Base-by-base conservation (phyloP, 92 coral and sea anemone genomes). In the Palythoa grandiflora region DNA sequence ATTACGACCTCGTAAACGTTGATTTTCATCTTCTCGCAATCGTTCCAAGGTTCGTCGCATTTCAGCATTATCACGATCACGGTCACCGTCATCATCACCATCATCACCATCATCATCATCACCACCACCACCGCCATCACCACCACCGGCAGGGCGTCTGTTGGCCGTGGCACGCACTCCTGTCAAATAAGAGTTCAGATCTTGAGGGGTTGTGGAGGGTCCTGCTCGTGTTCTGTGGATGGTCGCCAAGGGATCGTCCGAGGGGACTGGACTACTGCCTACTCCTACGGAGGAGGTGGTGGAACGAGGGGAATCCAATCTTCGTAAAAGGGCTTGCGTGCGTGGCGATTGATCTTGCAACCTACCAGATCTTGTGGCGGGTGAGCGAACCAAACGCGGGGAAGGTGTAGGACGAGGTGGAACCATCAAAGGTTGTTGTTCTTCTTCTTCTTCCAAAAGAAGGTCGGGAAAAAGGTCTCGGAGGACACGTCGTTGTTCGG, bases 361-460 rank as follows among this genome's bases (percentile, higher is more conserved):
- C 71, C 19, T 65, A 3, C 17, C 17, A 0, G 35, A 3, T 12
- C 19, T 10, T 12, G 71, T 65, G 16, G 17, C 9, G 5, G 19
- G 17, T 4, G 71, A 65, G 0, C 71, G 71, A 8, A 21, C 75
- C 75, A 21, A 35, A 28, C 1, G 75, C 75, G 75, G 39, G 44
- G 75, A 70, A 28, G 75, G 40, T 70, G 75, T 19, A 70, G 75
- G 78, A 74, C 54, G 78, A 47, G 78, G 48, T 3, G 78, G 75
- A 70, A 70, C 38, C 53, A 15, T 76, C 63, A 76, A 53, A n/a
- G 63, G 81, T 5, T 53, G 8, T 16, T 51, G 59, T 77, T 77
- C 39, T 17, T 75, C 79, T 77, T 77, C 39, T 17, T 75, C 79
- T 15, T 72, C 77, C 76, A 9, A 72, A 72, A 28, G 76, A 37